Conservation (phyloP, 2,888 invertebrate genomes). For the Heliconius ethilla region DNA sequence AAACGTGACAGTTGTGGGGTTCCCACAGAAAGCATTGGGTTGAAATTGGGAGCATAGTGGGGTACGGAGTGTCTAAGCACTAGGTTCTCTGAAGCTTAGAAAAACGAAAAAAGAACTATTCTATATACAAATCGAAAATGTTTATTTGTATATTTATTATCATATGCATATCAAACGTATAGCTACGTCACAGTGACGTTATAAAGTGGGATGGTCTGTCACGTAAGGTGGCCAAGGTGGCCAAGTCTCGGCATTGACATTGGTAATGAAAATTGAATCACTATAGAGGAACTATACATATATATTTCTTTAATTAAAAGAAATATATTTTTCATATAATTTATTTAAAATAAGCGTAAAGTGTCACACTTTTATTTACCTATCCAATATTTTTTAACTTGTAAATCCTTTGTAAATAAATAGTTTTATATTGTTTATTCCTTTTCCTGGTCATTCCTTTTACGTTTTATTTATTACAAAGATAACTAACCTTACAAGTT, state of each 20-base stretch:
- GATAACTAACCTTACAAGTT: too few species aligned
- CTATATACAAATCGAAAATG: neutral
- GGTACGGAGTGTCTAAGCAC: too few species aligned
- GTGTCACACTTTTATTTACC: too few species aligned
- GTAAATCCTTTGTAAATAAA: too few species aligned
- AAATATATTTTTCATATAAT: neutral
- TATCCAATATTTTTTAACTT: too few species aligned
- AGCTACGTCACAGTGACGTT: neutral
- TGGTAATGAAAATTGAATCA: constrained; percentile 10
- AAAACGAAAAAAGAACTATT: neutral
- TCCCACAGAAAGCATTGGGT: too few species aligned
- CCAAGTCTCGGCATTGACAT: constrained; percentile 20
- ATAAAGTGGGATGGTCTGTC: constrained; percentile 3
- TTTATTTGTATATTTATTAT: neutral
- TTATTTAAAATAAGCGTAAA: too few species aligned
- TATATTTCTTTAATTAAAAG: neutral
- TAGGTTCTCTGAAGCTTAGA: neutral
- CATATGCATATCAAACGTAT: neutral
- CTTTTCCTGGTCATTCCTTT: too few species aligned
- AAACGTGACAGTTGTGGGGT: too few species aligned
- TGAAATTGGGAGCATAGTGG: too few species aligned
- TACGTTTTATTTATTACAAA: too few species aligned
- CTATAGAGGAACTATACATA: neutral
- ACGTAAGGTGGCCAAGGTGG: constrained; percentile 13
- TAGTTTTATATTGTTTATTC: too few species aligned